These are phyloP conservation scores for Caenorhabditis becei DNA, from an alignment of 2,888 invertebrate species.

Conservation along the genomic window DNA sequence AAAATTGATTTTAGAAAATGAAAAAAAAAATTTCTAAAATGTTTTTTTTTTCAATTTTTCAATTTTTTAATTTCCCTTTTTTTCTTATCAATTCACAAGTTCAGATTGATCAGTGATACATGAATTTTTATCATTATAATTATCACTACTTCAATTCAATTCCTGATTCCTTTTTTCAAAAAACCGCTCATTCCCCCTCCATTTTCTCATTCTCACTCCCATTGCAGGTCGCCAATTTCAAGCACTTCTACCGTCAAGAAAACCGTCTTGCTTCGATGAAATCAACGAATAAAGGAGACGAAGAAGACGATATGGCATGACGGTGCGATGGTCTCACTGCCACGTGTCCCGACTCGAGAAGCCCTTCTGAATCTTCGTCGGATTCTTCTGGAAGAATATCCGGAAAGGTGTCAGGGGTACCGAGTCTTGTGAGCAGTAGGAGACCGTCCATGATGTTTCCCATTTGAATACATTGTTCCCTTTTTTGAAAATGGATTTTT, in stretches of 20 bases:
- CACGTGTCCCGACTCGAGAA: conserved; percentile 37
- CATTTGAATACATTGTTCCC: conserved; percentile 27
- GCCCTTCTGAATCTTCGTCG: conserved; percentile 31
- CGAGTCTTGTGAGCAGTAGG: conserved; percentile 28
- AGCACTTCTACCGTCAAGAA: conserved; percentile 83
- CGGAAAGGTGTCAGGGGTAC: background rate
- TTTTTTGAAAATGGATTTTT: background rate
- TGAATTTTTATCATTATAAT: no score
- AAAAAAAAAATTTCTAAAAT: no score
- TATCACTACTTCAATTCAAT: no score
- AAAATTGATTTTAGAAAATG: no score
- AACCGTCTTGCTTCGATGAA: conserved; percentile 79
- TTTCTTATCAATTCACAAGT: no score
- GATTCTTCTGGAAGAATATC: background rate
- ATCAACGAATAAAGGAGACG: conserved; percentile 47
- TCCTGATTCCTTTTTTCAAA: no score
- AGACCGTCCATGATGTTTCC: conserved; percentile 46
- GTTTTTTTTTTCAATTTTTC: no score
- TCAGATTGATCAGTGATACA: no score
- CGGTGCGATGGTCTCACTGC: conserved; percentile 61
- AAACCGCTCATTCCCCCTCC: no score
- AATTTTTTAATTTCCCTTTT: no score
- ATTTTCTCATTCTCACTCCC: background rate
- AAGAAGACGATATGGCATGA: conserved; percentile 58
- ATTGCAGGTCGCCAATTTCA: conserved; percentile 83